Base-by-base conservation (phyloP, 2,113 vertebrate genomes). In the Sander lucioperca region DNA sequence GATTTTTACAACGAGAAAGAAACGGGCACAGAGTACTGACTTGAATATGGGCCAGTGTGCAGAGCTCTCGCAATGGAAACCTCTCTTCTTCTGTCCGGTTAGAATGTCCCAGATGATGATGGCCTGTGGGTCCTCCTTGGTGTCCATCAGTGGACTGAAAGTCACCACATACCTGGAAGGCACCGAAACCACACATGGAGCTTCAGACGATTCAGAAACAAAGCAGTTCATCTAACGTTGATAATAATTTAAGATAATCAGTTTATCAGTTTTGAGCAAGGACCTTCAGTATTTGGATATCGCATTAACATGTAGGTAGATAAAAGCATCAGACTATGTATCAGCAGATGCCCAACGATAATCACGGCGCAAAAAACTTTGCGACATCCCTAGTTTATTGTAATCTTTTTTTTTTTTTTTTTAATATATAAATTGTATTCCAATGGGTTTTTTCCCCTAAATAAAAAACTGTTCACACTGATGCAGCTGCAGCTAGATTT, bases 11-110 rank as follows among this genome's bases (percentile, higher is more conserved):
- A 54, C 0, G 4, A n/a, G 25, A 36, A 1, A 11, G 39, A 14
- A 18, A 19, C 18, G 0, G 11, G 39, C 39, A 11, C 39, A 43
- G 8, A 39, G 39, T 43, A 94, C 98, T 93, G 90, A 99, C 98
- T 99, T 99, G 89, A 99, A 99, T 84, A 99, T 99, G 65, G 98
- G 98, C 98, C 98, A 99, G 84, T 99, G 98, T 62, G 98, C 98
- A 4, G 98, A 99, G 83, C 97, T 99, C 88, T 99, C 98, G 75
- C 98, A 99, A 89, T 99, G 98, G 89, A 99, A 99, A 9, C 98
- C 98, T 95, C 98, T 95, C 91, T 98, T 99, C 95, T 99, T 99
- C 85, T 99, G 97, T 70, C 98, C 98, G 0, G 97, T 99, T 48
- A 99, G 95, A 81, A 97, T 98, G 93, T 99, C 98, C 98, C 98